Evolutionary conservation across 2,888 invertebrate species (phyloP), one percentile per base, ranked within the genome.

Genomic region (Lithosia quadra): DNA sequence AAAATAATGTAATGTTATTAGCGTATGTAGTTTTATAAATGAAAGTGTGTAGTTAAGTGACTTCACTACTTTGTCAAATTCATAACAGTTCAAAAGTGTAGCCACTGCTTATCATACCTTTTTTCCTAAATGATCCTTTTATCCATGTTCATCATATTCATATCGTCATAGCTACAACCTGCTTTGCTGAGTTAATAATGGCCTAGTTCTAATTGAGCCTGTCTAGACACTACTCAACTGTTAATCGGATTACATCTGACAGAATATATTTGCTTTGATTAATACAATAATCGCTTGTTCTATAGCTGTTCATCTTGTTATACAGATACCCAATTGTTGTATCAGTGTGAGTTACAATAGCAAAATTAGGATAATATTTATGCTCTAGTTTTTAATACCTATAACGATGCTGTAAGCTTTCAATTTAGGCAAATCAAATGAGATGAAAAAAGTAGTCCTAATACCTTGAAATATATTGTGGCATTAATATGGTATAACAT

Each of bases 181-280:
- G 70, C 61, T 62, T 67, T 75, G 67, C 68, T 77, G 72, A 71
- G 66, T 28, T 4, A 28, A 69, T 74, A 73, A 72, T 77, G 74
- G 59, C 68, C 76, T 73, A 77, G 71, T 72, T 71, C 69, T 79
- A 81, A 81, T 76, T 72, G 72, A 71, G 77, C 68, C 74, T 72
- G 81, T 79, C 81, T 81, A 81, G 81, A 81, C 79, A 63, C 70
- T 69, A 76, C 77, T 80, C 79, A 71, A 71, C 72, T 61, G 62
- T 58, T 77, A 77, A 81, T 81, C 63, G 71, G 18, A 62, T 81
- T 79, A 76, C 58, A 71, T 70, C 66, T 75, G 58, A 63, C 59
- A 71, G 68, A 49, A 63, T 67, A 70, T 49, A 64, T 65, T 65
- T 71, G 61, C 70, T 61, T 63, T 62, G 67, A 77, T 73, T 68